These are phyloP conservation scores for Beaufortia kweichowensis DNA, from an alignment of 2,113 vertebrate species.

Conservation along the genomic window DNA sequence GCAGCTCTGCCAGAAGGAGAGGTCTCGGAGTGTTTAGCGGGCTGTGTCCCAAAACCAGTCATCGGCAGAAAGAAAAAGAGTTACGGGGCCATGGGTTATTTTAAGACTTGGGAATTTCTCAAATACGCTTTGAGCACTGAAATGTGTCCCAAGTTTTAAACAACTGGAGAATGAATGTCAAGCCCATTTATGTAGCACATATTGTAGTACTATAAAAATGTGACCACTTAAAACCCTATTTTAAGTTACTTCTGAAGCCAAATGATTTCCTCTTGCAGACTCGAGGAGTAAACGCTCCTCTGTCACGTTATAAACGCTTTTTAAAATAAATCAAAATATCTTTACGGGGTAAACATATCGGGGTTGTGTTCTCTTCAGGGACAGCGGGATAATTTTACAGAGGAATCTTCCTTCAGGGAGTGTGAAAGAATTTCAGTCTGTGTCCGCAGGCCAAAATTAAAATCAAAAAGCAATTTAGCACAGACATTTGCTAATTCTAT, in stretches of 20 bases:
- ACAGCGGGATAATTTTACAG: constrained; percentile 2
- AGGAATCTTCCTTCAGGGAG: constrained; percentile 16
- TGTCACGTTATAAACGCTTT: not conserved
- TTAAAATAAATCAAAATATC: not conserved
- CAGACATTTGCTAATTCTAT: constrained; percentile 75
- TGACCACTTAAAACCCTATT: not conserved
- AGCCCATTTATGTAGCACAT: constrained; percentile 11
- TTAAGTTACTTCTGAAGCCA: not conserved
- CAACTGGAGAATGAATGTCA: constrained; percentile 26
- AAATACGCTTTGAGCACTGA: constrained; percentile 43
- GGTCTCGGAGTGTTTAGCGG: constrained; percentile 46
- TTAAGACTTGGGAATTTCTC: constrained; percentile 57
- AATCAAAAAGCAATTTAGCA: constrained; percentile 41
- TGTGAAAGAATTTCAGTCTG: constrained; percentile 10
- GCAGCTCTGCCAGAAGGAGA: constrained; percentile 53
- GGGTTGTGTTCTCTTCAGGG: constrained; percentile 21
- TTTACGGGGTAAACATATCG: constrained; percentile 17
- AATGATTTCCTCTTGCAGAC: not conserved
- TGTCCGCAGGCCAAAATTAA: constrained; percentile 35
- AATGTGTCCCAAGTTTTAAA: constrained; percentile 41
- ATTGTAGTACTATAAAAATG: not conserved
- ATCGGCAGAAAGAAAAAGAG: constrained; percentile 46
- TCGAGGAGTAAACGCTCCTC: not conserved
- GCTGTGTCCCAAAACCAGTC: constrained; percentile 36
- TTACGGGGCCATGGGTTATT: constrained; percentile 49